These are phyloP conservation scores for Priocnemis perturbator DNA, from an alignment of 2,888 invertebrate species.

Conservation along the genomic window DNA sequence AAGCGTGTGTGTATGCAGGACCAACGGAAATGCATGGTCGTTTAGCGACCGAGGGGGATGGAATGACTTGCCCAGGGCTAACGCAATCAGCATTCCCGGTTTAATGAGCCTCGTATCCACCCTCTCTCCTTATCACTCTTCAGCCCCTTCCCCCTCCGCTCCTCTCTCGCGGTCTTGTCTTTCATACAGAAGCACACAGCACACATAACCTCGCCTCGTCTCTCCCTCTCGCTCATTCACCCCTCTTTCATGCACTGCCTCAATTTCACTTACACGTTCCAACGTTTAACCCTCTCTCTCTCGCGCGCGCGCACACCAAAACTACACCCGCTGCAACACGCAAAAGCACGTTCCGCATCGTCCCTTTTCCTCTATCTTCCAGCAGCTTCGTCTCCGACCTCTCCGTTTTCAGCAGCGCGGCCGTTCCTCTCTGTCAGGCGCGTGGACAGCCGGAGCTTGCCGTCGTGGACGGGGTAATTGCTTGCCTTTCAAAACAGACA, in stretches of 20 bases:
- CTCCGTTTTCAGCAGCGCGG: constrained; percentile 4
- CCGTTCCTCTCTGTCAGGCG: constrained; percentile 18
- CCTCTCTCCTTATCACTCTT: constrained; percentile 44
- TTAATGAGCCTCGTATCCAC: constrained; percentile 69
- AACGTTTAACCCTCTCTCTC: constrained; percentile 12
- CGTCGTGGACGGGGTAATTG: constrained; percentile 35
- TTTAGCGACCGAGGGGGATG: constrained; percentile 60
- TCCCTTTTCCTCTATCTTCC: not conserved
- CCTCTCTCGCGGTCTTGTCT: constrained; percentile 32
- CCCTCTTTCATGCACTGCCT: constrained; percentile 21
- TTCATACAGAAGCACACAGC: constrained; percentile 16
- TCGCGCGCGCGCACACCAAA: constrained; percentile 16
- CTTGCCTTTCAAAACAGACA: constrained; percentile 46
- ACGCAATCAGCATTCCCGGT: constrained; percentile 72
- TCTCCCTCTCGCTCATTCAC: constrained; percentile 16
- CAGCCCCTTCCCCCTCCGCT: constrained; percentile 16
- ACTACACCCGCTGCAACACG: too few species aligned
- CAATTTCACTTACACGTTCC: constrained; percentile 1
- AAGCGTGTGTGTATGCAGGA: constrained; percentile 28
- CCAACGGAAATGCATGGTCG: constrained; percentile 58
- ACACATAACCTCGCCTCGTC: constrained; percentile 1
- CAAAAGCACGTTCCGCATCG: not conserved
- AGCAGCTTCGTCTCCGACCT: not conserved
- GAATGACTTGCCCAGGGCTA: constrained; percentile 62
- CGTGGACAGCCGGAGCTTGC: constrained; percentile 19